Percentiles rank a stretch among this genome's conserved stretches.
phyloP scores from a whole-genome alignment of 2,113 vertebrate species.

The Electrona antarctica region DNA sequence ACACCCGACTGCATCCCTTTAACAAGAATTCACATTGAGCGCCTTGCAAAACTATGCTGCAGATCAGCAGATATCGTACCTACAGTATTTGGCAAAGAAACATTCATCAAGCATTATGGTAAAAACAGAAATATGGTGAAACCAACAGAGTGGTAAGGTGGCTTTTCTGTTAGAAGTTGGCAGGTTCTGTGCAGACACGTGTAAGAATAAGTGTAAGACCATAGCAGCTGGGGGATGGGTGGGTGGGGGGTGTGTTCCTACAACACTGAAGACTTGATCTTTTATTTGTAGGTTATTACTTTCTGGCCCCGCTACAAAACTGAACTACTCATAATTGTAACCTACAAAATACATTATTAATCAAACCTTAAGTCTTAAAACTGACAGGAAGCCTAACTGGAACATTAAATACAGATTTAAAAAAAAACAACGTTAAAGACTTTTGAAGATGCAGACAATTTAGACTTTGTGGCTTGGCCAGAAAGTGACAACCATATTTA shows the following conservation, averaged over 20 bases:
- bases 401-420: conserved; percentile 15
- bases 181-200: conserved; percentile 6
- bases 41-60: conserved; percentile 30
- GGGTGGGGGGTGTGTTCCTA: neutral
- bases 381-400: conserved; percentile 7
- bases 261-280: neutral
- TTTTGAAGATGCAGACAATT: conserved; percentile 44
- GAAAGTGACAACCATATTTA: neutral
- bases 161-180: conserved; percentile 37
- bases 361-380: conserved; percentile 10
- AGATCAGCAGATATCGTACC: conserved; percentile 66
- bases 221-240: conserved; percentile 1
- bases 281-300: neutral
- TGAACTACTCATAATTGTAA: neutral
- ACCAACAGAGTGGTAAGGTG: conserved; percentile 55
- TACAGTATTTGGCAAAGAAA: conserved; percentile 66
- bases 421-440: neutral
- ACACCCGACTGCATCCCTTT: conserved; percentile 51
- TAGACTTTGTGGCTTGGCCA: conserved; percentile 13
- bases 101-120: conserved; percentile 61
- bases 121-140: conserved; percentile 23
- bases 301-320: conserved; percentile 11
- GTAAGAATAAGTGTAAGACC: neutral
- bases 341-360: neutral
- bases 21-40: conserved; percentile 32